Evolutionary conservation across 2,113 vertebrate species (phyloP), one percentile per base, ranked within the genome.

Genomic region (Pelecanus crispus): DNA sequence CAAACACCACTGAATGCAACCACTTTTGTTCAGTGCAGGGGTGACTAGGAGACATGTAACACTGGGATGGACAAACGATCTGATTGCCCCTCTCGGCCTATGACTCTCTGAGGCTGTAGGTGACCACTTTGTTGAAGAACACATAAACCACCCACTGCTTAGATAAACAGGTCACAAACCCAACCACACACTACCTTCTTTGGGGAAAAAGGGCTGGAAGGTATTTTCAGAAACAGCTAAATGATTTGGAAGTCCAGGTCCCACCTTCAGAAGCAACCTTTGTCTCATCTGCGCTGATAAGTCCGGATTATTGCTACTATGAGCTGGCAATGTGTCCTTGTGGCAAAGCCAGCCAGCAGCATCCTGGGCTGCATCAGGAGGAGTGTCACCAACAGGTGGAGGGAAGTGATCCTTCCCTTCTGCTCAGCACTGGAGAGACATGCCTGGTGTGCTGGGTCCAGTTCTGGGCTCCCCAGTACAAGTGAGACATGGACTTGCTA

Each of bases 11-110:
- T 63, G 58, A 83, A 55, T 72, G 44, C 49, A 79, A 15, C 16
- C 47, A 14, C 28, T 21, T 56, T 3, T 29, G 24, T 32, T 87
- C 31, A 32, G 28, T 70, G 31, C 18, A 44, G 61, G 11, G 17
- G 7, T 59, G n/a, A 50, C 67, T 55, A 25, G 58, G 31, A 81
- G 29, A 49, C 3, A 4, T 52, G 6, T 55, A 66, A 36, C 40
- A 26, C 22, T 61, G 17, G 24, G 15, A n/a, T 32, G 1, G 0
- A 9, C 3, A 36, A 73, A 42, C 3, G 1, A 49, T 19, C 24
- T 26, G 25, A 38, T 79, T 47, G 32, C 28, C 12, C 13, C 17
- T 81, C 40, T 71, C 0, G 0, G 22, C 26, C 26, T 47, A 29
- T 28, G 38, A 59, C 38, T 74, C 32, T 59, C n/a, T 83, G 49